phyloP scores from a whole-genome alignment of 2,888 invertebrate species.

The Melangyna quadrimaculata region DNA sequence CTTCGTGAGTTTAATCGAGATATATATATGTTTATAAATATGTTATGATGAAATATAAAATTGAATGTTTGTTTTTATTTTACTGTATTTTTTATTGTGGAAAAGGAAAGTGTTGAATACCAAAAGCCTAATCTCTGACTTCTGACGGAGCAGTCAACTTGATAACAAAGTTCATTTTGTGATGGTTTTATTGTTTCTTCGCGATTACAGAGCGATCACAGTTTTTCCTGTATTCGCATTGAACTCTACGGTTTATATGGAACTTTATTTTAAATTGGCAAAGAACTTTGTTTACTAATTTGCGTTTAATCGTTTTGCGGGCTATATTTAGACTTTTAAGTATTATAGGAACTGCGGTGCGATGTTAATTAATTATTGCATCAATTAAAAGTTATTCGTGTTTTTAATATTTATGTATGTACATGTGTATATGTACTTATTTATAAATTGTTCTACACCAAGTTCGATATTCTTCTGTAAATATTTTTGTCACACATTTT shows the following conservation, averaged over 20 bases:
- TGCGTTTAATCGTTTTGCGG: background rate
- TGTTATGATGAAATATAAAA: slow-evolving; percentile 12
- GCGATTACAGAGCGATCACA: background rate
- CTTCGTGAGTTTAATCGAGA: slow-evolving; percentile 31
- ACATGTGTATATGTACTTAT: background rate
- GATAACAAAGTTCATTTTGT: background rate
- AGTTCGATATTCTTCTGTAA: background rate
- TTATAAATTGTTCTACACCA: too few relatives aligned
- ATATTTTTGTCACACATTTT: background rate
- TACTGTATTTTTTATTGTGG: background rate
- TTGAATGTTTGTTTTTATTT: background rate
- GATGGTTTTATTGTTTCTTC: background rate
- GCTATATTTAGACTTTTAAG: background rate
- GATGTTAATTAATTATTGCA: background rate
- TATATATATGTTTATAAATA: slow-evolving; percentile 13
- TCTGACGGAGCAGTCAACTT: background rate
- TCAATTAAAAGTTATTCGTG: background rate
- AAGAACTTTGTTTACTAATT: background rate
- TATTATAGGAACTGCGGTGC: background rate
- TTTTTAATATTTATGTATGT: background rate
- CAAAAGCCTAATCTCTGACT: background rate
- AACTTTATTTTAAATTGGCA: background rate
- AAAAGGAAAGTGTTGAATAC: background rate
- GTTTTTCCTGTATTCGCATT: background rate
- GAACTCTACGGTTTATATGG: background rate